Evolutionary conservation across 1,140 invertebrate genomes (phyloP).

Genomic region (Leptopilina clavipes): DNA sequence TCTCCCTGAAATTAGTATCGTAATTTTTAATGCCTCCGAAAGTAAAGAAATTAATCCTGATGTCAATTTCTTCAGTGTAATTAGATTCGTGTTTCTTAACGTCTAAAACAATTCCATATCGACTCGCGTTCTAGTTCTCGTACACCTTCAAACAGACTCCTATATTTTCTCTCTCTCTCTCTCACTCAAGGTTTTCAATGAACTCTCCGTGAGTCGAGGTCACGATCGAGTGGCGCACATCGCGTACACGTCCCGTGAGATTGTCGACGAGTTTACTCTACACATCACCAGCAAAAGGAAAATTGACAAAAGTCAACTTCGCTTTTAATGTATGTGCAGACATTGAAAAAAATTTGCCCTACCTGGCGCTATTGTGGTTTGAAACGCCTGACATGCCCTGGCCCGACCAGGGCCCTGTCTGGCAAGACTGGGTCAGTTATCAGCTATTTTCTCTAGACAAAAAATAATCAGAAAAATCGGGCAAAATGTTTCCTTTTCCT

Average conservation of each 20-base stretch:
- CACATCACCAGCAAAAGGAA: neutral
- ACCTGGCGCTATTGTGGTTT: too few species aligned
- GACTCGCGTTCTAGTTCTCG: neutral
- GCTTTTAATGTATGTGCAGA: neutral
- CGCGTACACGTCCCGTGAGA: neutral
- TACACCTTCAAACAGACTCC: too few species aligned
- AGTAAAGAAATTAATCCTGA: neutral
- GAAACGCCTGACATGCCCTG: too few species aligned
- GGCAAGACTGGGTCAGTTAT: too few species aligned
- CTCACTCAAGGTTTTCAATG: constrained; percentile 21
- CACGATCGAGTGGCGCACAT: constrained; percentile 10
- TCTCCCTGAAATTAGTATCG: neutral
- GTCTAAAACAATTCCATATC: constrained; percentile 1
- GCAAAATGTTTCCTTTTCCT: too few species aligned
- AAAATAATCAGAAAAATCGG: too few species aligned
- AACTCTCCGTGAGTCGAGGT: constrained; percentile 12
- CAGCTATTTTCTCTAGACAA: too few species aligned
- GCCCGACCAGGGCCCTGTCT: too few species aligned
- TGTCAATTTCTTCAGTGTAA: neutral
- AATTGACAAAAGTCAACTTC: constrained; percentile 7
- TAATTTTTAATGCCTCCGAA: neutral
- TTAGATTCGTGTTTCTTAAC: neutral
- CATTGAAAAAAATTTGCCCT: neutral
- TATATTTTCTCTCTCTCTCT: too few species aligned
- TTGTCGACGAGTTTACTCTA: neutral